These are phyloP conservation scores for Euproctis similis DNA, from an alignment of 2,888 invertebrate species.

Conservation along the genomic window DNA sequence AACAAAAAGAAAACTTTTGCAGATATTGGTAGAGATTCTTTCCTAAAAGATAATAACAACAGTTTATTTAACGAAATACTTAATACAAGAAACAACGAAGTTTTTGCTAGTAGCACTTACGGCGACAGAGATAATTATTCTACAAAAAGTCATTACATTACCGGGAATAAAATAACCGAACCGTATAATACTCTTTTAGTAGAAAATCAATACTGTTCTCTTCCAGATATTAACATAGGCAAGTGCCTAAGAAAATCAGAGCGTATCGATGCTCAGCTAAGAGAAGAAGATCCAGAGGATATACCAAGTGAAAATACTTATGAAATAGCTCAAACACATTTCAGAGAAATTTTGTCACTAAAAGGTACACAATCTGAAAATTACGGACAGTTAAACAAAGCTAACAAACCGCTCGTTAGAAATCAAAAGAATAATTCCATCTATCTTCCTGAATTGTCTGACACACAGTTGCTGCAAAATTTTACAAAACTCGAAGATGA, in stretches of 20 bases:
- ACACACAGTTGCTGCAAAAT: conserved; percentile 50
- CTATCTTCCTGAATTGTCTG: conserved; percentile 46
- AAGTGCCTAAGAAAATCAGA: conserved; percentile 82
- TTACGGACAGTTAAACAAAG: conserved; percentile 59
- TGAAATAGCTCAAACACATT: conserved; percentile 63
- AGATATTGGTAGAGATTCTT: conserved; percentile 58
- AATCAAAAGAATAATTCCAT: conserved; percentile 34
- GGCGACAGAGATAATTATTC: conserved; percentile 58
- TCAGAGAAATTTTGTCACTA: conserved; percentile 52
- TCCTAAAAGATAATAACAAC: conserved; percentile 50
- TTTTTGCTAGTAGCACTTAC: conserved; percentile 57
- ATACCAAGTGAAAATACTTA: conserved; percentile 61
- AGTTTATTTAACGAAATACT: conserved; percentile 49
- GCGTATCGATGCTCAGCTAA: conserved; percentile 81
- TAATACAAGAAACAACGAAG: conserved; percentile 49
- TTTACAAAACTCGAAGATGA: conserved; percentile 65
- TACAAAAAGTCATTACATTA: conserved; percentile 54
- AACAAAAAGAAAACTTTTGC: conserved; percentile 75
- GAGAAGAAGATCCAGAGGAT: conserved; percentile 69
- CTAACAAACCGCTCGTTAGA: conserved; percentile 28
- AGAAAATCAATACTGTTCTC: conserved; percentile 82
- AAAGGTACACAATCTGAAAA: conserved; percentile 49
- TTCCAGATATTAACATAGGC: conserved; percentile 82
- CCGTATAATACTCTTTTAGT: conserved; percentile 70
- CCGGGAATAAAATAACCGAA: conserved; percentile 67